Evolutionary conservation across 2,113 vertebrate genomes (phyloP), one percentile per base, ranked within the genome.

Genomic region (Pelodiscus sinensis): DNA sequence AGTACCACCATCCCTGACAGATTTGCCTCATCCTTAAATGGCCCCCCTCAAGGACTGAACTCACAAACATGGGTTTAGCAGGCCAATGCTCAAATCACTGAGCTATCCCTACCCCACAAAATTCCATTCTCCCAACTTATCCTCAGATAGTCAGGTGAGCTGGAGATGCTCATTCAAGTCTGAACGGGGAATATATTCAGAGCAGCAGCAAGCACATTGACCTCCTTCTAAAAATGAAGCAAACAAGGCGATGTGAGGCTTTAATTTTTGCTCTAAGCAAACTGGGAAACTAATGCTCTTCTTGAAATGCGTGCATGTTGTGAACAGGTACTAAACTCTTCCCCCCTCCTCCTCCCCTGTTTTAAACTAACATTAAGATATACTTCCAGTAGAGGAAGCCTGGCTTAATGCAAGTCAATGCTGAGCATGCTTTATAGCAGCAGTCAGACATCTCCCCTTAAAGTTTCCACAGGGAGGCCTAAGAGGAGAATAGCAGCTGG

Each of bases 371-470:
- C 0, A 65, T 19, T 11, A 56, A 89, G 16, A 2, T 10, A 18
- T 4, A 52, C 4, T 2, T 31, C 3, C 35, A n/a, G 13, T 24
- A 82, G 22, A 50, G 22, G 31, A 50, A 12, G 19, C 4, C 8
- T 21, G 2, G 22, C 10, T 31, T 1, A 38, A 15, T 29, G 52
- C 12, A 68, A 81, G 21, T 18, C 25, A 60, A 71, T 2, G 0
- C 44, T 5, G 44, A 44, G 44, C 0, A 0, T n/a, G 8, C 21
- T 84, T 73, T 50, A 44, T 1, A 0, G 31, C 22, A 31, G 65
- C 29, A 21, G 11, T 29, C 0, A 31, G 73, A 85, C 44, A 14
- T 22, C 13, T 25, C 56, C 2, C 56, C 29, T 6, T 13, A 21
- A 22, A 0, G 0, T 2, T 75, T 15, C 1, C 62, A 73, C 65